Conservation (phyloP, 2,113 vertebrate species). For the Sinocyclocheilus maitianheensis region DNA sequence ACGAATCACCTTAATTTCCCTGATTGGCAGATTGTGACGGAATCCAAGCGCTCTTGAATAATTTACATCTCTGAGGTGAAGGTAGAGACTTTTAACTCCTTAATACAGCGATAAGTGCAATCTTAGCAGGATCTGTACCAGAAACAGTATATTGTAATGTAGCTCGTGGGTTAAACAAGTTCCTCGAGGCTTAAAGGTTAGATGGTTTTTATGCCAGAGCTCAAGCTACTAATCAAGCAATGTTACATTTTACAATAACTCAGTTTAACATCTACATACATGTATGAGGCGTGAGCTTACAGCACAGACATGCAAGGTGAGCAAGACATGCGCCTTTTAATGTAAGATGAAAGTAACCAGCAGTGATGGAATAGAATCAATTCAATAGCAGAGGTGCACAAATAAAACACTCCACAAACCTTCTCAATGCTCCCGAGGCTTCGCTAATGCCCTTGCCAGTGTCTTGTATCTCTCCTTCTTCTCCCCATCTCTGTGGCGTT, state of each 20-base stretch:
- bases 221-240: conserved; percentile 14
- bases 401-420: conserved; percentile 7
- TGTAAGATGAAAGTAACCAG: neutral
- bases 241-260: neutral
- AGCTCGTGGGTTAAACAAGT: conserved; percentile 35
- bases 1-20: conserved; percentile 55
- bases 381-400: neutral
- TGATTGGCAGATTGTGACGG: conserved; percentile 53
- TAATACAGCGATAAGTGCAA: conserved; percentile 35
- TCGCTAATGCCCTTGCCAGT: conserved; percentile 42
- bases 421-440: conserved; percentile 29
- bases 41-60: conserved; percentile 40
- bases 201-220: conserved; percentile 30
- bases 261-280: neutral
- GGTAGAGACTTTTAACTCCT: conserved; percentile 42
- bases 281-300: neutral
- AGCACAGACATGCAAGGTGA: neutral
- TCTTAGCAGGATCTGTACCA: conserved; percentile 51
- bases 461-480: conserved; percentile 48
- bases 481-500: conserved; percentile 42
- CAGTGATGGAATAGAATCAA: neutral
- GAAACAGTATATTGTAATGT: conserved; percentile 57
- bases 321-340: neutral
- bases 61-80: conserved; percentile 43
- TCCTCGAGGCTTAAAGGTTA: conserved; percentile 44